These are phyloP conservation scores for Drusus annulatus DNA, from an alignment of 1,140 invertebrate genomes.

Conservation along the genomic window DNA sequence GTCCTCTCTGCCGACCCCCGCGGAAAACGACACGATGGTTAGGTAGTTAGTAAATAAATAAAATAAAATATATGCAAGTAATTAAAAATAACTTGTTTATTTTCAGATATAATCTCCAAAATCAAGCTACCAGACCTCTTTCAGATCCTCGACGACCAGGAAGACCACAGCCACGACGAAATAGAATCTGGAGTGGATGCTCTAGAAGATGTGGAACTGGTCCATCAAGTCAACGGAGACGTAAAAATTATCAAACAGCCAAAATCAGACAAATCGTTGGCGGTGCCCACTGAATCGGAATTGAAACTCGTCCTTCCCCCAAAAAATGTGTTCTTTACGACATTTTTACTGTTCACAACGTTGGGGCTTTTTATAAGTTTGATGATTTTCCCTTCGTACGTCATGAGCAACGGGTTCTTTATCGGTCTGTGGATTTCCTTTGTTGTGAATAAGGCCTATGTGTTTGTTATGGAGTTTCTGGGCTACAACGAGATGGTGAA, in stretches of 20 bases:
- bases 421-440: constrained; percentile 67
- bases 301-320: constrained; percentile 12
- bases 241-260: neutral
- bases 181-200: constrained; percentile 71
- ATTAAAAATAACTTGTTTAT: too few species aligned
- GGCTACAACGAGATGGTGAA: constrained; percentile 53
- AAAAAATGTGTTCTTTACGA: constrained; percentile 63
- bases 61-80: too few species aligned
- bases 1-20: too few species aligned
- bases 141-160: constrained; percentile 36
- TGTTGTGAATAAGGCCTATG: constrained; percentile 63
- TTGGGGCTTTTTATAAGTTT: constrained; percentile 64
- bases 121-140: neutral
- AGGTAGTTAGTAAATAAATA: too few species aligned
- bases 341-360: constrained; percentile 66
- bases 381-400: constrained; percentile 64
- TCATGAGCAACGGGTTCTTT: constrained; percentile 67
- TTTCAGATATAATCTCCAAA: too few species aligned
- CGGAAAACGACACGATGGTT: too few species aligned
- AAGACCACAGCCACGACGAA: constrained; percentile 61
- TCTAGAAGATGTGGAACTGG: constrained; percentile 61
- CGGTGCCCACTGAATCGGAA: neutral
- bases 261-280: neutral
- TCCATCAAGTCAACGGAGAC: neutral
- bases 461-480: constrained; percentile 64